phyloP scores from a whole-genome alignment of 1,140 invertebrate species.

The Phymastichus coffea region DNA sequence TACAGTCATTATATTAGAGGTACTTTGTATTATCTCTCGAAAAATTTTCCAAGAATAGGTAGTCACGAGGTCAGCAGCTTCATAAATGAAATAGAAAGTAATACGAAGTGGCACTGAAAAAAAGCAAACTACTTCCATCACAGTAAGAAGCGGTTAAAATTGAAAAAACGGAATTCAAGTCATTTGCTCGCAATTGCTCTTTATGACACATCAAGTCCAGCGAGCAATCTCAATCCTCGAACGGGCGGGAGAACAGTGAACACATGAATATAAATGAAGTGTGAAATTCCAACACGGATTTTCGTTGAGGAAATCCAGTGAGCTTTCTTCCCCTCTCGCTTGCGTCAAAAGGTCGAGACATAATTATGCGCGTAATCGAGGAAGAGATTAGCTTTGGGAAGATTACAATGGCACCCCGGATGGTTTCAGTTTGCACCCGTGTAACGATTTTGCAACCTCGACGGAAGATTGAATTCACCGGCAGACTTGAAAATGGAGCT shows the following conservation, averaged over 20 bases:
- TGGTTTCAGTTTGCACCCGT: not conserved
- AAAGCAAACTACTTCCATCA: no score
- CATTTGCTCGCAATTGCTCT: not conserved
- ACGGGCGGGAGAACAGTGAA: no score
- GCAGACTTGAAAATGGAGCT: not conserved
- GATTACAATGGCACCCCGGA: not conserved
- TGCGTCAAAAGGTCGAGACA: not conserved
- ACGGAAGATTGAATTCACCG: not conserved
- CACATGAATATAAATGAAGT: conserved; percentile 11
- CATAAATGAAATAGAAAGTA: no score
- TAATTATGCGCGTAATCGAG: not conserved
- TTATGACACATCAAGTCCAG: not conserved
- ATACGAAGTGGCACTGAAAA: no score
- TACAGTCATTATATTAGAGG: no score
- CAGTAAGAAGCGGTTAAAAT: no score
- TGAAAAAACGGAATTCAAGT: no score
- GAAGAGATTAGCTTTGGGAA: no score
- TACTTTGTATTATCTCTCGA: no score
- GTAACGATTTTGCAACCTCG: not conserved
- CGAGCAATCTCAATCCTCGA: no score
- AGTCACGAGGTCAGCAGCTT: no score
- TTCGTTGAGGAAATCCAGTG: not conserved
- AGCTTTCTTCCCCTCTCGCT: not conserved
- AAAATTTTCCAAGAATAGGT: no score
- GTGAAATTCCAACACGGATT: not conserved